phyloP scores from a whole-genome alignment of 2,797 vertebrate species.

The Orestias chungarensis region DNA sequence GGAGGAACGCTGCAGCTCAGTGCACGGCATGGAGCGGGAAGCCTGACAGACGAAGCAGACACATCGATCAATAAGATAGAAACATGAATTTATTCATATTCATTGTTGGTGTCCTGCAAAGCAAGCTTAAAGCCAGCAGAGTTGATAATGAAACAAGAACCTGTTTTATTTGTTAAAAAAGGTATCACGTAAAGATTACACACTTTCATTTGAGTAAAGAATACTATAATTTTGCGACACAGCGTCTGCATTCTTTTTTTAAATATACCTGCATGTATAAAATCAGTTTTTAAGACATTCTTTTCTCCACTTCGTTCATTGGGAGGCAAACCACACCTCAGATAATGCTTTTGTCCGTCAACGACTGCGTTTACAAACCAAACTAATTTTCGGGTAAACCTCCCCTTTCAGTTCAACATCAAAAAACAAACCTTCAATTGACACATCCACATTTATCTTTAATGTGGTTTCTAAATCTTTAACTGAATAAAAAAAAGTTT shows the following conservation, averaged over 20 bases:
- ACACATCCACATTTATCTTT: not conserved
- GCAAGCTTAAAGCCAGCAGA: not conserved
- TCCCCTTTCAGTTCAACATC: not conserved
- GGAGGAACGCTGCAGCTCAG: conserved; percentile 45
- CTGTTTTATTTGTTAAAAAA: not conserved
- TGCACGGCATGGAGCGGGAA: conserved; percentile 27
- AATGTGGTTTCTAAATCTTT: not conserved
- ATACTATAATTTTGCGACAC: not conserved
- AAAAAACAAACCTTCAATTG: not conserved
- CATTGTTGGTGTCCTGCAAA: not conserved
- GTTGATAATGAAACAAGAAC: not conserved
- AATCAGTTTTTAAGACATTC: no score
- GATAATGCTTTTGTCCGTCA: no score
- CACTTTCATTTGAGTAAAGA: not conserved
- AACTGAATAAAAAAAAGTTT: not conserved
- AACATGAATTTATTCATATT: not conserved
- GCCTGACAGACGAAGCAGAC: not conserved
- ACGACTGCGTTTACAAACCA: not conserved
- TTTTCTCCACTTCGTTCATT: no score
- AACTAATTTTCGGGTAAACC: not conserved
- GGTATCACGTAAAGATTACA: not conserved
- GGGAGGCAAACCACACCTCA: not conserved
- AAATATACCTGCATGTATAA: no score
- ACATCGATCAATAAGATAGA: not conserved
- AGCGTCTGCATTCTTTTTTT: not conserved